Percentiles rank a stretch among this genome's conserved stretches.
Conservation (phyloP, 2,797 vertebrate genomes). For the Thunnus albacares region DNA sequence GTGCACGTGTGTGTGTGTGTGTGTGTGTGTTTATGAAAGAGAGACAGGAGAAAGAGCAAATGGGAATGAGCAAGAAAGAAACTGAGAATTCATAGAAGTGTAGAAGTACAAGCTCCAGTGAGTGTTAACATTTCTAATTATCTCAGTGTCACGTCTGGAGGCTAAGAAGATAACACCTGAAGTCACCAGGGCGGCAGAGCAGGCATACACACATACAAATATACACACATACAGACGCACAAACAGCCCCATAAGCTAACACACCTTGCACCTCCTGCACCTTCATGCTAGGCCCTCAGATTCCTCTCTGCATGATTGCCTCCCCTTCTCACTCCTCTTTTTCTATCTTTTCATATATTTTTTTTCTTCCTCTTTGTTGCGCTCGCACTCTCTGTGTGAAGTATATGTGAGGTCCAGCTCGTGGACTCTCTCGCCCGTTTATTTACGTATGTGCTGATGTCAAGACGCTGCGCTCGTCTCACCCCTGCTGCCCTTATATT, state of each 20-base stretch:
- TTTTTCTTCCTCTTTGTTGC: slow-evolving; percentile 20
- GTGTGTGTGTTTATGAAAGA: slow-evolving; percentile 40
- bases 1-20: slow-evolving; percentile 10
- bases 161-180: slow-evolving; percentile 78
- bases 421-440: slow-evolving; percentile 60
- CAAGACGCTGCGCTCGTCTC: slow-evolving; percentile 43
- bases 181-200: slow-evolving; percentile 66
- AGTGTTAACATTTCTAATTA: slow-evolving; percentile 84
- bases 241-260: slow-evolving; percentile 36
- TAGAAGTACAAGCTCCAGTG: slow-evolving; percentile 60
- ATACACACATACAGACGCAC: slow-evolving; percentile 16
- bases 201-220: slow-evolving; percentile 28
- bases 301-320: slow-evolving; percentile 65
- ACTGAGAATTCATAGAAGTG: slow-evolving; percentile 66
- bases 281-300: slow-evolving; percentile 42
- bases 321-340: slow-evolving; percentile 52
- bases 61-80: slow-evolving; percentile 43
- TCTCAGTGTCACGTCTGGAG: slow-evolving; percentile 77
- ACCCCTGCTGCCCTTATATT: slow-evolving; percentile 31
- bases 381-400: slow-evolving; percentile 56
- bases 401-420: slow-evolving; percentile 29
- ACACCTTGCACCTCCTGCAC: slow-evolving; percentile 48
- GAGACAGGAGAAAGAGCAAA: slow-evolving; percentile 42
- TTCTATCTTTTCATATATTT: slow-evolving; percentile 37
- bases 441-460: slow-evolving; percentile 59